phyloP scores from a whole-genome alignment of 2,797 vertebrate genomes.

The Urosaurus nigricauda region DNA sequence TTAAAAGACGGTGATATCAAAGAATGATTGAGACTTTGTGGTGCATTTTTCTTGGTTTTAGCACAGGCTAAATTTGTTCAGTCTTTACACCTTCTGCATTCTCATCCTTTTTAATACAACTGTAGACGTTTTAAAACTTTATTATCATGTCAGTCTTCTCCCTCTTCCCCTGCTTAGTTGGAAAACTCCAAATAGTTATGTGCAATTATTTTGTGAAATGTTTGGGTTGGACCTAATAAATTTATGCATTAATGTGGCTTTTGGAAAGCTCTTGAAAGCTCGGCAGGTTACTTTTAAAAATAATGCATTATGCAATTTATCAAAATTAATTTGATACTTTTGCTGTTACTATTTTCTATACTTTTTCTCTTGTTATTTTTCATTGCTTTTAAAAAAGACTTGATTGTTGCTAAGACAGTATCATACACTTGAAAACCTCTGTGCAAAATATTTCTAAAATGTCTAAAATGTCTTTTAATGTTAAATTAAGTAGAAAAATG shows the following conservation, averaged over 20 bases:
- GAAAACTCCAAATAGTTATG: background rate
- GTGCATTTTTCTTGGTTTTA: background rate
- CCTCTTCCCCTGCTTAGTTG: background rate
- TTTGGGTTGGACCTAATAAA: background rate
- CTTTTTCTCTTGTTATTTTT: background rate
- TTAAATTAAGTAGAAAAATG: background rate
- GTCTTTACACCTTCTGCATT: background rate
- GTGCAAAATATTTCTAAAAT: background rate
- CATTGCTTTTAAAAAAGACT: background rate
- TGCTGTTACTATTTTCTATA: background rate
- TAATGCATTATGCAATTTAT: background rate
- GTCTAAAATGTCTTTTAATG: background rate
- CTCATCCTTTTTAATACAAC: background rate
- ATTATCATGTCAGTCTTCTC: background rate
- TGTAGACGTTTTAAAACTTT: background rate
- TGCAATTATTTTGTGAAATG: background rate
- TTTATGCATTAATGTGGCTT: background rate
- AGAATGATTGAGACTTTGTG: background rate
- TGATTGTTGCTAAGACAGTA: background rate
- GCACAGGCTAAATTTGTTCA: background rate
- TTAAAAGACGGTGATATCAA: background rate
- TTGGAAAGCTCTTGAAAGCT: background rate
- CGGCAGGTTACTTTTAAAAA: background rate
- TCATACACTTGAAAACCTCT: background rate
- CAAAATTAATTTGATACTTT: background rate